These are phyloP conservation scores for Andricus quercusramuli DNA, from an alignment of 2,888 invertebrate genomes.

Conservation along the genomic window DNA sequence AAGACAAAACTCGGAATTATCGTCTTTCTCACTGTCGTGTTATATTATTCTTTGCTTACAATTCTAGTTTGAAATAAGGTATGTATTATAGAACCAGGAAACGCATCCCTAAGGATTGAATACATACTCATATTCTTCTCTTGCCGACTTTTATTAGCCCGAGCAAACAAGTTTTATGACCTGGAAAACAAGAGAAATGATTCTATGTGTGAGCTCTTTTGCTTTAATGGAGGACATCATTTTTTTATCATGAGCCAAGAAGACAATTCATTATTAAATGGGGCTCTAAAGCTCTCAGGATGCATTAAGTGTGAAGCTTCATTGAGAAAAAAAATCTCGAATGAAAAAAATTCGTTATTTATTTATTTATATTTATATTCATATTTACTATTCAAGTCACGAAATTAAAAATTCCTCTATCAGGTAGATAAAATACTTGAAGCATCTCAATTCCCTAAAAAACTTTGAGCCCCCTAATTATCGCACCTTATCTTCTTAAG, in stretches of 20 bases:
- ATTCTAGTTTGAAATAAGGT: background rate
- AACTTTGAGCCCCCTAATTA: too few relatives aligned
- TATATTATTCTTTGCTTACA: background rate
- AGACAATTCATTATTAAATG: background rate
- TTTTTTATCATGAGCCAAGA: background rate
- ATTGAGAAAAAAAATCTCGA: too few relatives aligned
- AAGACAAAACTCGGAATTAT: slow-evolving; percentile 11
- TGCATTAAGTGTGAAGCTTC: too few relatives aligned
- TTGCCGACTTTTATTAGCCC: slow-evolving; percentile 11
- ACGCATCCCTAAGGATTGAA: slow-evolving; percentile 21
- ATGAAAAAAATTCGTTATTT: too few relatives aligned
- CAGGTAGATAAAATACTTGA: too few relatives aligned
- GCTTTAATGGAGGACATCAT: slow-evolving; percentile 21
- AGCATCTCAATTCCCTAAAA: too few relatives aligned
- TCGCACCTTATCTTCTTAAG: too few relatives aligned
- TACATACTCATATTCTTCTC: background rate
- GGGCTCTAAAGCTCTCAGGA: too few relatives aligned
- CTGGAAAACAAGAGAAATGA: background rate
- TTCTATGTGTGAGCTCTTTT: slow-evolving; percentile 2
- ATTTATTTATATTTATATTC: too few relatives aligned
- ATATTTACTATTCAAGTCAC: too few relatives aligned
- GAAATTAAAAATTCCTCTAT: too few relatives aligned
- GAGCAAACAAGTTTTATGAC: slow-evolving; percentile 30
- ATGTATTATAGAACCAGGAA: background rate
- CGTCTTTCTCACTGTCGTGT: background rate